These are phyloP conservation scores for Saccopteryx leptura DNA, from an alignment of 2,113 vertebrate genomes.

Conservation along the genomic window DNA sequence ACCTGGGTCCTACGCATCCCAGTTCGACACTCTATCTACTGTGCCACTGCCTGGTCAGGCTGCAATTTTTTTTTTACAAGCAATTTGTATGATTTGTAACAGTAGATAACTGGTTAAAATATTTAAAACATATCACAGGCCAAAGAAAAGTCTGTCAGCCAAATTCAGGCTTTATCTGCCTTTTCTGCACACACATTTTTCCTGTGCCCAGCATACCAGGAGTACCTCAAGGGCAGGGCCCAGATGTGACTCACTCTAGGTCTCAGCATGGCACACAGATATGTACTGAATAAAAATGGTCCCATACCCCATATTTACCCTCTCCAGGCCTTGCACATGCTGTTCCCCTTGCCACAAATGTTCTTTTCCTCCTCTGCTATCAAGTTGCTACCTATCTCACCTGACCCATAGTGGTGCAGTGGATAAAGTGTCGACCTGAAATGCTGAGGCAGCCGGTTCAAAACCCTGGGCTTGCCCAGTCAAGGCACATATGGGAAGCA, in stretches of 20 bases:
- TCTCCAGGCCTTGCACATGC: background rate
- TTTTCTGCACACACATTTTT: background rate
- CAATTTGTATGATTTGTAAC: constrained; percentile 11
- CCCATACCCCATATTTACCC: background rate
- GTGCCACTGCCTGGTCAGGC: too few species aligned
- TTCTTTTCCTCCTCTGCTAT: background rate
- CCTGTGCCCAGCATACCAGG: background rate
- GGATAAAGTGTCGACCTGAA: too few species aligned
- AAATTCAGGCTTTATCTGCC: background rate
- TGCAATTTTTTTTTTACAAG: background rate
- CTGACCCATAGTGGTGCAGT: too few species aligned
- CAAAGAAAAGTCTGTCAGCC: background rate
- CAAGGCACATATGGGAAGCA: too few species aligned
- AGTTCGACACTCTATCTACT: too few species aligned
- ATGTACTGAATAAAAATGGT: background rate
- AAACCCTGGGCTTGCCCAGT: too few species aligned
- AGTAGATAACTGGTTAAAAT: constrained; percentile 30
- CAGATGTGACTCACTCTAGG: background rate
- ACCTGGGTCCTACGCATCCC: too few species aligned
- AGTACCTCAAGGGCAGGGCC: background rate
- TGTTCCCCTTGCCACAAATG: background rate
- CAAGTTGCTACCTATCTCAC: background rate
- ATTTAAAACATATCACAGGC: constrained; percentile 7
- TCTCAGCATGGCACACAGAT: background rate
- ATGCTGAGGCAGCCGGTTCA: too few species aligned